Base-by-base conservation (phyloP, 1,140 invertebrate genomes). In the Mesaphorura yosii region DNA sequence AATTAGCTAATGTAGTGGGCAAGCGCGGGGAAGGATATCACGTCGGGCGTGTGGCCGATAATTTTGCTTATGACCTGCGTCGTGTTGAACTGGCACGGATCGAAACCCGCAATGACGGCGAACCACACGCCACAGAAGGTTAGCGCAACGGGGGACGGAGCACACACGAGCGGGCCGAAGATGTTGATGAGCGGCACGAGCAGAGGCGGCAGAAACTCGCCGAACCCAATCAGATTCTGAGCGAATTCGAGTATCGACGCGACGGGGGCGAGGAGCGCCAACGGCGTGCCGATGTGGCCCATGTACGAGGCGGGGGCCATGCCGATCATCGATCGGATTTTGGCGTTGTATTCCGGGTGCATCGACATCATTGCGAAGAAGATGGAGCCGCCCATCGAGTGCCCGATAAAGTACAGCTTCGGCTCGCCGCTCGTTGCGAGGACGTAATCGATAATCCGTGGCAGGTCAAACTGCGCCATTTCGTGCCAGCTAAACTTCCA, bases 41-140 rank as follows among this genome's bases (percentile, higher is more conserved):
- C 88, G 1, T 86, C 84, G 3, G 91, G 91, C 2, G 78, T 79
- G 66, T 94, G 84, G 15, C 78, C 76, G 2, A 85, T 67, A 63
- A 88, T 20, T 17, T 25, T 20, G 23, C n/a, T 15, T 15, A 26
- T 23, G 23, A 7, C 14, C 23, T 17, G 23, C 40, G 17, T 19
- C 6, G 10, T 42, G 40, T 10, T n/a, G 10, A 19, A 19, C 6
- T 42, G 40, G 40, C 40, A 42, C 6, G 17, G n/a, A 34, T 58
- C 57, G 51, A 51, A 58, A 29, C 57, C 57, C 17, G 57, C 51
- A 45, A 50, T 54, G 25, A 58, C 25, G 25, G 51, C 53, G 37
- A 54, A 54, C 27, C 53, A 49, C 31, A 54, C 54, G 29, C 39
- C 47, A 31, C 57, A 58, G 34, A 58, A 49, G 15, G 51, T 41